Conservation (phyloP, 2,797 vertebrate genomes). For the Chromis chromis region DNA sequence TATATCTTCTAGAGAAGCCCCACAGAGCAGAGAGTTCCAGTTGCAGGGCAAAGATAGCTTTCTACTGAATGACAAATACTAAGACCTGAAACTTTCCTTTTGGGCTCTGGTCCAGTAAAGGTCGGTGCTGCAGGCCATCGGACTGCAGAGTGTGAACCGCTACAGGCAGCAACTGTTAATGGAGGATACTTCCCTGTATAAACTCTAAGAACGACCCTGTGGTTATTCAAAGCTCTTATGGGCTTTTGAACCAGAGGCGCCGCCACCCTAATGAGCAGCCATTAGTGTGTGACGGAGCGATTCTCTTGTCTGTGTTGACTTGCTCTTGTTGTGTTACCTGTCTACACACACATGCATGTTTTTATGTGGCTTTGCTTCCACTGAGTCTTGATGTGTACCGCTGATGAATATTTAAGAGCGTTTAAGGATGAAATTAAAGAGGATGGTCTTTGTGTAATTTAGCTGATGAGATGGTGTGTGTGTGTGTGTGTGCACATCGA, state of each 20-base stretch:
- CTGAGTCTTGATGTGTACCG: constrained; percentile 41
- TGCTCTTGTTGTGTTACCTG: constrained; percentile 26
- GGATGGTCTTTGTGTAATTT: constrained; percentile 54
- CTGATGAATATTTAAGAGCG: constrained; percentile 82
- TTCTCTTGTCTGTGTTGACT: constrained; percentile 4
- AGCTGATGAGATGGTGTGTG: constrained; percentile 26
- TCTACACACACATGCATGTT: constrained; percentile 14
- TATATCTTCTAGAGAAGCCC: not conserved
- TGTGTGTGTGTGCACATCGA: not conserved
- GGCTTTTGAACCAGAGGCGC: constrained; percentile 50
- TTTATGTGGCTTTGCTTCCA: constrained; percentile 26
- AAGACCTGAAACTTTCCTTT: constrained; percentile 1
- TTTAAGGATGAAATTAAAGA: constrained; percentile 78
- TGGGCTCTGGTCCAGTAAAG: constrained; percentile 22
- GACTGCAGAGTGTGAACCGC: not conserved
- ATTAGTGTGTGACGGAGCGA: constrained; percentile 15
- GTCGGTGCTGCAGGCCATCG: constrained; percentile 3
- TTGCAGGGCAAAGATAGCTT: not conserved
- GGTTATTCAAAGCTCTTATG: constrained; percentile 54
- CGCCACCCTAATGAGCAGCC: constrained; percentile 53
- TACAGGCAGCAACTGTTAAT: constrained; percentile 42
- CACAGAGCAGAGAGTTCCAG: too few relatives aligned
- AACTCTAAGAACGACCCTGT: constrained; percentile 45
- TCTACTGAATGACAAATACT: not conserved
- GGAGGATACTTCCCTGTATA: constrained; percentile 33